Base-by-base conservation (phyloP, 2,113 vertebrate genomes). In the Psephotus haematonotus region DNA sequence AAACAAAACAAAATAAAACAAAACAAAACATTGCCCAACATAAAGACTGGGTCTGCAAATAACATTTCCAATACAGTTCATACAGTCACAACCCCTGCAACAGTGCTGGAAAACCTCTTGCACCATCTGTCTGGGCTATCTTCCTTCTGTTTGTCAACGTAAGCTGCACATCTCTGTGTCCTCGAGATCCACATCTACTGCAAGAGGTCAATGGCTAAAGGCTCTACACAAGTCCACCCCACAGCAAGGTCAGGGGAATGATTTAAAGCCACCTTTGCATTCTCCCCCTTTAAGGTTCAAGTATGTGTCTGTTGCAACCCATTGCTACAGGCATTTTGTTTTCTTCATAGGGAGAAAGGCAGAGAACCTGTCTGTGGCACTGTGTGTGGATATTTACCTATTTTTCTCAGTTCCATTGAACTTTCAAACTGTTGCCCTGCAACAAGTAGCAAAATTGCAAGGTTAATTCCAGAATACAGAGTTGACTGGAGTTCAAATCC, bases 401-500 rank as follows among this genome's bases (percentile, higher is more conserved):
- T 99, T 97, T 99, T 99, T 80, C 99, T 98, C 77, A 99, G 98
- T 96, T 99, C 99, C 52, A 99, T 98, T 31, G 99, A 99, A 92
- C 98, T 99, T 98, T 99, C 99, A 98, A 99, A 99, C 93, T 99
- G 98, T 49, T 99, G 99, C 17, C 99, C 99, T 35, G 99, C 96
- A 59, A 99, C 99, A 65, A 99, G 98, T 65, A 99, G 98, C 87
- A 99, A 98, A 88, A 99, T 98, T 6, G 99, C 98, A 78, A 99
- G 98, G 88, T 99, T 99, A 96, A 99, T 99, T 72, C 99, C 99
- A 7, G 99, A 99, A 97, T 99, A 99, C 3, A 99, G 98, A 23
- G 99, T 99, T n/a, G 99, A 98, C 96, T 99, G 99, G 67, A 99
- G 98, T 74, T 99, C 99, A 95, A 99, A 99, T 4, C 99, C 99